Base-by-base conservation (phyloP, 2,113 vertebrate species). In the Bubo blakistoni region DNA sequence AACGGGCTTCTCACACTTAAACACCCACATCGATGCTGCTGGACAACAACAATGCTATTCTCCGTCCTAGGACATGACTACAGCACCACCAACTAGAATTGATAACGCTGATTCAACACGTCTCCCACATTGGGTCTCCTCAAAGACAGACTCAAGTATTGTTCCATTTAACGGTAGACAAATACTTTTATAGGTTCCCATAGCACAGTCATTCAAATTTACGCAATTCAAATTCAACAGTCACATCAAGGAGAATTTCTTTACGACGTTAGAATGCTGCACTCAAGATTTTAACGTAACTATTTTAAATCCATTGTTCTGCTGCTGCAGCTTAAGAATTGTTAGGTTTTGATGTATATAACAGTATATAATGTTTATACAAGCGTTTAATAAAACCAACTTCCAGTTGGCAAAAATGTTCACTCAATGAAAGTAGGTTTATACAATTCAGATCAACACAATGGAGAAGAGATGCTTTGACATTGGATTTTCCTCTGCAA, bases 201-300 rank as follows among this genome's bases (percentile, higher is more conserved):
- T 0, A 3, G 71, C 32, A 65, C 54, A 54, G 38, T 6, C 61
- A 46, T 47, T 27, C 32, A 7, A 38, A 66, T 4, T 16, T 3
- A 20, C 1, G 0, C 32, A 47, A 32, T 12, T 25, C 36, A 61
- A 32, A 77, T 32, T 36, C 42, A 83, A 20, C 27, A 22, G 44
- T 52, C 18, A 0, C 2, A 27, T 1, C 0, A 0, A 84, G 42
- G 36, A 61, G 42, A 55, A 34, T 2, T n/a, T 44, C 66, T 16
- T 40, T 7, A 76, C 16, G 15, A 27, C 0, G 0, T 52, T 34
- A 29, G 11, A 0, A 3, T 22, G 44, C 26, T 42, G 12, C 4
- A 24, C 24, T 57, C 36, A 27, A 27, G 18, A 85, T 34, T 22
- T 55, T 44, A 16, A n/a, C 34, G 9, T 21, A 76, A 38, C 22